A percentile compares a stretch with the other conserved stretches of the same genome.
Evolutionary conservation across 1,140 invertebrate genomes (phyloP).

Genomic region (Lucilia cuprina): DNA sequence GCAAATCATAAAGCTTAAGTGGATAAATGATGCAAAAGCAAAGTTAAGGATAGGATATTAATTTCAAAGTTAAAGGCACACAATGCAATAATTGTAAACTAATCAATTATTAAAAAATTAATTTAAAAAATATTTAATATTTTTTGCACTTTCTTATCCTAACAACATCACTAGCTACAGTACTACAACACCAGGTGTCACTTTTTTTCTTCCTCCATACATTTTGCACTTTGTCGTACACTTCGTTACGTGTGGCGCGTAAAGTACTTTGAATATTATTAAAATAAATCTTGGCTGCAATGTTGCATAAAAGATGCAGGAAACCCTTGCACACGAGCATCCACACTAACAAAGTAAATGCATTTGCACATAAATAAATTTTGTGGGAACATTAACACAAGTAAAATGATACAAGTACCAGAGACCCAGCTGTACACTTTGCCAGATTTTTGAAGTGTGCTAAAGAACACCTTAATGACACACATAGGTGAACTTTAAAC

Average conservation of each 20-base stretch:
- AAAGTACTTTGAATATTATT: conserved; percentile 18
- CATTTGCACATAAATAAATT: background rate
- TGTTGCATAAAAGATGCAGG: conserved; percentile 6
- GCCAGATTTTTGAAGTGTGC: background rate
- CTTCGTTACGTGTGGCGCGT: background rate
- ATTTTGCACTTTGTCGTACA: background rate
- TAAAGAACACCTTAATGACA: background rate
- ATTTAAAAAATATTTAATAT: no score
- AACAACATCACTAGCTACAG: background rate
- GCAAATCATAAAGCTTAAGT: no score
- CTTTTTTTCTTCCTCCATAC: background rate
- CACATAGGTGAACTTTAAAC: no score
- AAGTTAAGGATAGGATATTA: no score
- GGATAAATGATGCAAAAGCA: no score
- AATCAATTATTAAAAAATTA: no score
- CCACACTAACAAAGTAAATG: background rate
- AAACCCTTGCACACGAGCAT: background rate
- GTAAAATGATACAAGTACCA: background rate
- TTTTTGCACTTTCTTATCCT: background rate
- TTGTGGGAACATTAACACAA: no score
- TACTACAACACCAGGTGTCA: background rate
- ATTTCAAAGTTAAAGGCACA: background rate
- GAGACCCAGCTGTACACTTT: background rate
- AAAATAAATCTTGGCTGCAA: conserved; percentile 14
- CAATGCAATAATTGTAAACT: background rate